These are phyloP conservation scores for Semotilus atromaculatus DNA, from an alignment of 2,797 vertebrate genomes.

Conservation along the genomic window DNA sequence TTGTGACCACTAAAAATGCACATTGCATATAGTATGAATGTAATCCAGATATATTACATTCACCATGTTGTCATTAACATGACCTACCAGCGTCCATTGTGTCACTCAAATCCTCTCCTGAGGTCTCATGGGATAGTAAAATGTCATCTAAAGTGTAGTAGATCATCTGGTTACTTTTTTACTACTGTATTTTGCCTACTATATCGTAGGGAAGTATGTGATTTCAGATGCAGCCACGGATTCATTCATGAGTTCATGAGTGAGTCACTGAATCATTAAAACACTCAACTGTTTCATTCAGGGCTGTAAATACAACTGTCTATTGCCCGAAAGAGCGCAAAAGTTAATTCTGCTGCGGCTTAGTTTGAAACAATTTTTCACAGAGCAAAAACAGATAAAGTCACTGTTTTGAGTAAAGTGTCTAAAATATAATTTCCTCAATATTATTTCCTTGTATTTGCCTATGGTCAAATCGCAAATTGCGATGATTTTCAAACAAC, in stretches of 20 bases:
- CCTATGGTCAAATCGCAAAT: not conserved
- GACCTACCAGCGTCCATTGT: too few relatives aligned
- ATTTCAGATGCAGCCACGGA: not conserved
- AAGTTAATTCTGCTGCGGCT: not conserved
- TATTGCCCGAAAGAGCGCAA: too few relatives aligned
- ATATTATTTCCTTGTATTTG: not conserved
- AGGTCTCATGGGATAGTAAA: too few relatives aligned
- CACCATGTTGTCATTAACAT: too few relatives aligned
- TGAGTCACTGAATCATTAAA: constrained; percentile 1
- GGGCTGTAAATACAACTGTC: not conserved
- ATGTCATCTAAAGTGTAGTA: too few relatives aligned
- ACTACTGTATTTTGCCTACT: not conserved
- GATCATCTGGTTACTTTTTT: too few relatives aligned
- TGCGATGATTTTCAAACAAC: not conserved
- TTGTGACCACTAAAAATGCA: not conserved
- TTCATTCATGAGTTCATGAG: not conserved
- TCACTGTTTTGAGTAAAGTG: not conserved
- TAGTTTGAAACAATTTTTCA: not conserved
- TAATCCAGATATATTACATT: too few relatives aligned
- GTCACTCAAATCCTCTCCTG: too few relatives aligned
- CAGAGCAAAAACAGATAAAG: not conserved
- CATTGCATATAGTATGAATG: not conserved
- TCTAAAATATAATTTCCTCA: not conserved
- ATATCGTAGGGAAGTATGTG: not conserved
- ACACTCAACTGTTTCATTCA: not conserved